Conservation (phyloP, 2,888 invertebrate species). For the Pseudococcus longispinus region DNA sequence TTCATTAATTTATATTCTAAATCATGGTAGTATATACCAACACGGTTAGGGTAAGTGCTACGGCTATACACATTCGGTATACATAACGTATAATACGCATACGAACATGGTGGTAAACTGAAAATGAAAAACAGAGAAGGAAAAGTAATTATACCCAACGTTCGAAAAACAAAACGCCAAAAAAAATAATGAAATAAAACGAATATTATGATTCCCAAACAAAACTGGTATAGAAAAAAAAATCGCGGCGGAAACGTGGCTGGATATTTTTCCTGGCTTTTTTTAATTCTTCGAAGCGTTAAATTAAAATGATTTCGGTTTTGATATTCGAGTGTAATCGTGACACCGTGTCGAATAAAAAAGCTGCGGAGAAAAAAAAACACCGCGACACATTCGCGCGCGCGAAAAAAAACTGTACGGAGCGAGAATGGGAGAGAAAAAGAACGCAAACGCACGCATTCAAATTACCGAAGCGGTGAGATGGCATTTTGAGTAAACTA, state of each 20-base stretch:
- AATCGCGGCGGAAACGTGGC: not conserved
- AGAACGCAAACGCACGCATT: not conserved
- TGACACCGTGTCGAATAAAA: slow-evolving; percentile 22
- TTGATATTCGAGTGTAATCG: slow-evolving; percentile 33
- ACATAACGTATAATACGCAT: no score
- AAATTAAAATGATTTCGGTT: slow-evolving; percentile 38
- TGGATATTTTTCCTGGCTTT: not conserved
- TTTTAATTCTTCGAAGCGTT: slow-evolving; percentile 38
- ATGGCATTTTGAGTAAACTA: slow-evolving; percentile 15
- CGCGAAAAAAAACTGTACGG: not conserved
- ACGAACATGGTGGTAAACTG: not conserved
- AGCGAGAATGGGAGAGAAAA: not conserved
- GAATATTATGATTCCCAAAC: not conserved
- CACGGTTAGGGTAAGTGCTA: no score
- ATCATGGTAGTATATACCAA: no score
- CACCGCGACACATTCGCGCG: not conserved
- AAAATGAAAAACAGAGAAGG: not conserved
- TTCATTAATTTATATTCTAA: no score
- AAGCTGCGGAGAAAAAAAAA: not conserved
- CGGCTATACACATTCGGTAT: no score
- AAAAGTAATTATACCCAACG: not conserved
- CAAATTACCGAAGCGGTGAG: slow-evolving; percentile 30
- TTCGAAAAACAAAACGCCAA: not conserved
- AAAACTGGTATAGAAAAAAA: not conserved
- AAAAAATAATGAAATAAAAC: slow-evolving; percentile 12